Percentiles rank a stretch among this genome's conserved stretches.
Evolutionary conservation across 2,113 vertebrate genomes (phyloP).

Genomic region (Erinaceus europaeus): DNA sequence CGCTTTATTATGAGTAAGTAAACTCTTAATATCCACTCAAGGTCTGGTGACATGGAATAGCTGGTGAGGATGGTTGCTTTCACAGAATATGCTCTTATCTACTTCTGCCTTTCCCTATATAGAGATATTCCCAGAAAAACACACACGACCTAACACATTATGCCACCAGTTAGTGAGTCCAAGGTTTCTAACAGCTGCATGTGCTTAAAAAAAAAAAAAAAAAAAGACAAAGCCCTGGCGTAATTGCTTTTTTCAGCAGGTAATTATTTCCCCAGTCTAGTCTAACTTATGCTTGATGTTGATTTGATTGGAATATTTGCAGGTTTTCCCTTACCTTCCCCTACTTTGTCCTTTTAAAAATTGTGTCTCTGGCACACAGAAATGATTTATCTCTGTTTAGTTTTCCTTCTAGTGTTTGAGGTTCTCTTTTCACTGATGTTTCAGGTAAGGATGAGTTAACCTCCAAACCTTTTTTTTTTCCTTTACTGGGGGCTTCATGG

Average conservation of each 20-base stretch:
- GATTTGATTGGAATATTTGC: constrained; percentile 52
- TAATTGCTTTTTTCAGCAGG: background rate
- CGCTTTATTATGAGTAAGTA: background rate
- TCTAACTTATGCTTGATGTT: constrained; percentile 51
- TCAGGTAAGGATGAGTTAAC: background rate
- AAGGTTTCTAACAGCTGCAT: constrained; percentile 20
- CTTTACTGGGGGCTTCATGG: too few relatives aligned
- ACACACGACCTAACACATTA: constrained; percentile 27
- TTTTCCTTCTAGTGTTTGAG: background rate
- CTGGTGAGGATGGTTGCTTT: background rate
- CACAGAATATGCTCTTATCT: background rate
- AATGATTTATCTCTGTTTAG: constrained; percentile 38
- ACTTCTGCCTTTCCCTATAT: background rate
- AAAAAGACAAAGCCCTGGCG: constrained; percentile 18
- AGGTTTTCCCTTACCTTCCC: background rate
- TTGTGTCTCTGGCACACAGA: constrained; percentile 20
- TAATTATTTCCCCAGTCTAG: constrained; percentile 44
- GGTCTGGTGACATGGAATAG: background rate
- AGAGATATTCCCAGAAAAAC: constrained; percentile 17
- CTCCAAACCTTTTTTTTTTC: background rate
- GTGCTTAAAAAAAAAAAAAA: background rate
- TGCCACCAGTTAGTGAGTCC: constrained; percentile 22
- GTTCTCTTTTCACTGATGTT: background rate
- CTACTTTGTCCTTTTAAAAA: background rate
- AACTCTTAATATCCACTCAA: background rate